Conservation (phyloP, 2,113 vertebrate species). For the Aphyosemion australe region DNA sequence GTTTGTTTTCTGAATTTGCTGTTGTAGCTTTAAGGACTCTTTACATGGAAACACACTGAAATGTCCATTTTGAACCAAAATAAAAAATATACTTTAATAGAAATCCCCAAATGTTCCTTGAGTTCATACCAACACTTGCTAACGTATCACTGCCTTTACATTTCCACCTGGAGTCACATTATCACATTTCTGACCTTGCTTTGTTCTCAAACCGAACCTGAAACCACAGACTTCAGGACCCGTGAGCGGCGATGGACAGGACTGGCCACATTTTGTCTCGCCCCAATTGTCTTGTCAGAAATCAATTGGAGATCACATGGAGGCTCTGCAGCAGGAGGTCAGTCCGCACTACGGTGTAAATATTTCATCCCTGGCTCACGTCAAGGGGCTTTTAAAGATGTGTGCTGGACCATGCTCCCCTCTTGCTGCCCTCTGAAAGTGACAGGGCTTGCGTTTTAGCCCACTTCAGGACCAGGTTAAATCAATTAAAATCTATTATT, state of each 20-base stretch:
- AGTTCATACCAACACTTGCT: neutral
- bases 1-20: too few relatives aligned
- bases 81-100: neutral
- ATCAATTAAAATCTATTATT: constrained; percentile 99
- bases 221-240: constrained; percentile 22
- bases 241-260: constrained; percentile 73
- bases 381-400: constrained; percentile 93
- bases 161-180: constrained; percentile 11
- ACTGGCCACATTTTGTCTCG: constrained; percentile 85
- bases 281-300: constrained; percentile 92
- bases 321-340: constrained; percentile 89
- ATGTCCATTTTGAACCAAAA: neutral
- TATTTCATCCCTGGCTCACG: constrained; percentile 92
- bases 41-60: constrained; percentile 8
- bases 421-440: constrained; percentile 88
- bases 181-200: constrained; percentile 14
- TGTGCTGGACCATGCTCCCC: constrained; percentile 84
- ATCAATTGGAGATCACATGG: constrained; percentile 92
- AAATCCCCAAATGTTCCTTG: neutral
- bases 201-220: constrained; percentile 2
- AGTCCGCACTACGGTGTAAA: constrained; percentile 88
- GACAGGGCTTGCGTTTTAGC: constrained; percentile 89
- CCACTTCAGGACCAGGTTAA: constrained; percentile 94
- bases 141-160: neutral
- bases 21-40: too few relatives aligned